Conservation (phyloP, 2,113 vertebrate genomes). For the Hymenochirus boettgeri region DNA sequence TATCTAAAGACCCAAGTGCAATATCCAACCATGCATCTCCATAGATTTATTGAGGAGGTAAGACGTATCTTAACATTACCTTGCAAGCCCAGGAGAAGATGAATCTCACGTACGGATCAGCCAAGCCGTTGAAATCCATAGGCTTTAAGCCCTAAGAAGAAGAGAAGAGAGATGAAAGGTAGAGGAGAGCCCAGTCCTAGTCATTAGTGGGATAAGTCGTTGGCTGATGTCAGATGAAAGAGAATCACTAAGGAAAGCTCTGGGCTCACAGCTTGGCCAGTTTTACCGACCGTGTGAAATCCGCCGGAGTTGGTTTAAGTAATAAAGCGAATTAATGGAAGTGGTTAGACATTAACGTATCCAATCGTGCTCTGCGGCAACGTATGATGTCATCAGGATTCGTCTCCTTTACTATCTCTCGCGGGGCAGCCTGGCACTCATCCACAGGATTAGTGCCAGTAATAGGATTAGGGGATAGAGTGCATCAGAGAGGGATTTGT, state of each 20-base stretch:
- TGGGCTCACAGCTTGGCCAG: too few species aligned
- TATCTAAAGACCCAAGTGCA: too few species aligned
- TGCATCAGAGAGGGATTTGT: conserved; percentile 10
- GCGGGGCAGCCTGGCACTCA: not conserved
- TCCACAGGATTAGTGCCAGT: conserved; percentile 10
- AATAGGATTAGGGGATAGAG: conserved; percentile 22
- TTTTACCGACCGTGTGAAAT: too few species aligned
- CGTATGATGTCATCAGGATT: not conserved
- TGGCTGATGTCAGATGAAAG: not conserved
- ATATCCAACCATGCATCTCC: too few species aligned
- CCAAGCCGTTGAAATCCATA: conserved; percentile 85
- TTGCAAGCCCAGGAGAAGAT: conserved; percentile 84
- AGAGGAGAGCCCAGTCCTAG: too few species aligned
- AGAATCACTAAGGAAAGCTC: not conserved
- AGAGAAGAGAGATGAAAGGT: not conserved
- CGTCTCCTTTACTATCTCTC: not conserved
- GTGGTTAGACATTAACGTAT: too few species aligned
- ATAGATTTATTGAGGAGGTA: not conserved
- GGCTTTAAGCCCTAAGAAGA: conserved; percentile 73
- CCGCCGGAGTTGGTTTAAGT: too few species aligned
- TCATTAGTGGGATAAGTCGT: too few species aligned
- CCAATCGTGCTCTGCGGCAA: not conserved
- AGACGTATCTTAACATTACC: conserved; percentile 51
- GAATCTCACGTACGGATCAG: conserved; percentile 83
- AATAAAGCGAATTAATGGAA: too few species aligned